Percentiles rank a stretch among this genome's conserved stretches.
Conservation (phyloP, 2,888 invertebrate species). For the Acrobasis repandana region DNA sequence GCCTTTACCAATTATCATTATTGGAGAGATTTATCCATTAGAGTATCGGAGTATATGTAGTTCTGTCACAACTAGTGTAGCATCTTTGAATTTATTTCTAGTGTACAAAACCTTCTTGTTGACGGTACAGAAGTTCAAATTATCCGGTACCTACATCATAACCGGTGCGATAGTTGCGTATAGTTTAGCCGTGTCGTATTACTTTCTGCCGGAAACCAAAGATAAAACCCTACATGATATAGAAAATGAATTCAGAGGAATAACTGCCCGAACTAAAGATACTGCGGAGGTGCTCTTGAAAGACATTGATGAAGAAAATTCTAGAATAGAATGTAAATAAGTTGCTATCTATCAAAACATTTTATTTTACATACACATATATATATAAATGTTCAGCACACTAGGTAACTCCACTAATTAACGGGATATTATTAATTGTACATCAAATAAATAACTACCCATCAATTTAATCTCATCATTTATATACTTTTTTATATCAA, state of each 20-base stretch:
- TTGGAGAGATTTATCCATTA: constrained; percentile 39
- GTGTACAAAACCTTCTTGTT: constrained; percentile 32
- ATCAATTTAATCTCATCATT: no score
- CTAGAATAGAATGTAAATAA: no score
- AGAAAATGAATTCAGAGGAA: constrained; percentile 15
- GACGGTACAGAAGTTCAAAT: constrained; percentile 29
- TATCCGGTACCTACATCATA: constrained; percentile 30
- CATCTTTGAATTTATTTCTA: constrained; percentile 31
- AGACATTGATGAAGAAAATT: neutral
- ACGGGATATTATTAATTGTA: no score
- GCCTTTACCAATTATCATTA: constrained; percentile 32
- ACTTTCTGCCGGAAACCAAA: constrained; percentile 25
- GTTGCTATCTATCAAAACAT: no score
- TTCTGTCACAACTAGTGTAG: constrained; percentile 33
- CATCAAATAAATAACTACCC: no score
- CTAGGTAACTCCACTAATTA: no score
- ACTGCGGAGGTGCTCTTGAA: neutral
- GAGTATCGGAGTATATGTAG: constrained; percentile 41
- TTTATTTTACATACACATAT: no score
- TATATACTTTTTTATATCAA: no score
- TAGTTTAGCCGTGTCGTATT: constrained; percentile 9
- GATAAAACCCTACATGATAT: constrained; percentile 24
- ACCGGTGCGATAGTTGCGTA: constrained; percentile 26
- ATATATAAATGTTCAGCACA: no score
- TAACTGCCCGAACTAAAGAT: neutral